Evolutionary conservation across 64 coral and sea anemone genomes (phyloP), one percentile per base, ranked within the genome.

Genomic region (Porites lutea): DNA sequence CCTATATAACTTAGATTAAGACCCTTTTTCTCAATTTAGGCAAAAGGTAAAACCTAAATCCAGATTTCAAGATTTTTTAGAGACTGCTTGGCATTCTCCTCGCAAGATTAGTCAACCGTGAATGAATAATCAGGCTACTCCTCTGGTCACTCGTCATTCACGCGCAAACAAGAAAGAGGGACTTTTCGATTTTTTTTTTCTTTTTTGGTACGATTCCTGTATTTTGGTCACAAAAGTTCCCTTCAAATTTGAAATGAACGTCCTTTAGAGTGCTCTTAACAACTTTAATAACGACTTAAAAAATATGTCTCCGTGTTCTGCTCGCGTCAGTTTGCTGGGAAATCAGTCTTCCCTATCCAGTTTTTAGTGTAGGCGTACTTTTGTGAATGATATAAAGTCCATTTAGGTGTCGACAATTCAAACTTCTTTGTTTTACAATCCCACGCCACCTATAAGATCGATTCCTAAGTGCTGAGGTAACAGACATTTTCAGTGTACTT

Each of bases 391-490:
- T 75, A 37, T 37, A 0, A n/a, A 18, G 2, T 19, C 76, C 15
- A 8, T 53, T 58, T 21, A 13, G 5, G 65, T 46, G 4, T 45
- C 37, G 23, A 48, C 64, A 48, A 45, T n/a, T 12, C n/a, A 23
- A 71, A 22, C 8, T 71, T 71, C 20, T 27, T 27, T 49, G 16
- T 2, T 48, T 48, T 14, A 49, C 49, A 48, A 16, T 64, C 59
- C 59, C 58, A 83, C 45, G 79, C 60, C 45, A 14, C 43, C 6
- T 18, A 37, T 6, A 8, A 65, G 49, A 66, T 78, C 50, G 13
- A 55, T 78, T 78, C 81, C 81, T 52, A 84, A 67, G 81, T 6
- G 43, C 47, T 84, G 37, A 51, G 52, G 61, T 67, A 67, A 68
- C 18, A 14, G 5, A 4, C 59, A 13, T 48, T 64, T 68, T 69